Base-by-base conservation (phyloP, 2,797 vertebrate genomes). In the Acestrorhynchus altus region DNA sequence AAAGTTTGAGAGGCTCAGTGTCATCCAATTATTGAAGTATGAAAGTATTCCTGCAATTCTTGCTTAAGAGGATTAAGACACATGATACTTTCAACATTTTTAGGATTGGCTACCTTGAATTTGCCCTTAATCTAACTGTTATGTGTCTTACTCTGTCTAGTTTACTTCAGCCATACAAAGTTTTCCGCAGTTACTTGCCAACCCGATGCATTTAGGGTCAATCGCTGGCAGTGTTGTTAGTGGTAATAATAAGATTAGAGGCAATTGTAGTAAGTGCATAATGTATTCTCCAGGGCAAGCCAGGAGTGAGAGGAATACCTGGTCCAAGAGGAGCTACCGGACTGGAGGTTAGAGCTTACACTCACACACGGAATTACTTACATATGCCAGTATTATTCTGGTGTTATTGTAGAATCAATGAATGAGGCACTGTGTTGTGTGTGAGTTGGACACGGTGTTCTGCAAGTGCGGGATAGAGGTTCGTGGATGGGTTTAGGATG, bases 281-380 rank as follows among this genome's bases (percentile, higher is more conserved):
- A 78, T 83, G 40, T 88, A 7, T 18, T 81, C 72, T 44, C 15
- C 81, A 99, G 98, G 98, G 97, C 74, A 96, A 95, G 82, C 93
- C 95, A 71, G 98, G 96, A 81, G 89, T 87, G n/a, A 91, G 91
- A 91, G 98, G 98, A 60, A 91, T 96, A 83, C 96, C 95, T 31
- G 98, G 97, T 83, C 96, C 95, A 0, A 92, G 88, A 87, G 98
- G 97, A 83, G 88, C 88, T 63, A 82, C 88, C 79, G 98, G 98
- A 83, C 92, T 92, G 35, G 95, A 97, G 94, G 98, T 99, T 84
- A 89, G 94, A 75, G 16, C 61, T 40, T 39, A 52, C 16, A 61
- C n/a, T 35, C 31, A 15, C 49, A 75, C 24, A 24, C 4, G 42
- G n/a, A 64, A 54, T 71, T 20, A 75, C 12, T 40, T 40, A 12